Base-by-base conservation (phyloP, 2,888 invertebrate genomes). In the Dascillus cervinus region DNA sequence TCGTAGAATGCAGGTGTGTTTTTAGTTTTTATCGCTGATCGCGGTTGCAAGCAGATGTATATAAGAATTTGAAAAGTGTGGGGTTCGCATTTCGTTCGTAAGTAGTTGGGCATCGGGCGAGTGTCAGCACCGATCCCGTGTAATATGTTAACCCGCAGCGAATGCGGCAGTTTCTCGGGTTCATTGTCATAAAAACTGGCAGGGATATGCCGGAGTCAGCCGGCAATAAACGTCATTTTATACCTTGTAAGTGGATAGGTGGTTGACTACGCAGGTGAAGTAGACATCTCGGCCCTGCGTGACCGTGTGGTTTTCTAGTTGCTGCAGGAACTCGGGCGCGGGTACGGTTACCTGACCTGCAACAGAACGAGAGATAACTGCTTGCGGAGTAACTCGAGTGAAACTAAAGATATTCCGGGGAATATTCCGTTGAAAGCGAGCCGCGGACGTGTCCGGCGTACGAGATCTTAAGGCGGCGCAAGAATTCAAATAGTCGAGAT, bases 221-320 rank as follows among this genome's bases (percentile, higher is more conserved):
- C 42, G 43, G 38, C 52, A 47, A 49, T 52, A 49, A 49, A 47
- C 41, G 43, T 41, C 33, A 34, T 27, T 37, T 31, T 33, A 34
- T 72, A 90, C 91, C 78, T 86, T 82, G 66, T 87, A 89, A 56
- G 79, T 73, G 46, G 84, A 86, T 49, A 91, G 77, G 66, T 90
- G 84, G 67, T 89, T 88, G 58, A 91, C 90, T 50, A 88, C 82
- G 61, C 91, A 91, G 28, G 89, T 89, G 66, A 91, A 89, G 59
- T 79, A 81, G 34, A 89, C 81, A 62, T 91, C 89, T 30, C 90
- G 73, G 33, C 91, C 90, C 65, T 86, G 86, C 31, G 84, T 80
- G 37, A 88, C 85, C 22, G 89, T 90, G 59, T 85, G 79, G 65
- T 91, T 91, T 58, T 86, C 83, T 58, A 91, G 66, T 32, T 83